These are phyloP conservation scores for Lasius platythorax DNA, from an alignment of 2,888 invertebrate species.

Conservation along the genomic window DNA sequence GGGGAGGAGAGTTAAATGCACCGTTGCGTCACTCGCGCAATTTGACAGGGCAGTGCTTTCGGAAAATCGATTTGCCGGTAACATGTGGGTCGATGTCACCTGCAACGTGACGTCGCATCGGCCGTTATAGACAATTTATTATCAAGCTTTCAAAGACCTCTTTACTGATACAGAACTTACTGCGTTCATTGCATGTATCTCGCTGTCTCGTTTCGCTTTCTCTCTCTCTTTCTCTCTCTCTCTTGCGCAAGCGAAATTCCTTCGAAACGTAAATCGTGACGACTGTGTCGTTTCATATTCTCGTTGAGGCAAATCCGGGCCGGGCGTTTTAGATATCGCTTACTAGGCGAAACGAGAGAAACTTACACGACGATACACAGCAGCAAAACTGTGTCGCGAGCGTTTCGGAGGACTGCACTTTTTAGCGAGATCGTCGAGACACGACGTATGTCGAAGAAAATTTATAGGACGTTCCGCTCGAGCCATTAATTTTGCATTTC, in stretches of 20 bases:
- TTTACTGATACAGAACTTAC: slow-evolving; percentile 14
- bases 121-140: slow-evolving; percentile 50
- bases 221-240: background rate
- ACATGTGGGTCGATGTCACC: slow-evolving; percentile 58
- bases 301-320: slow-evolving; percentile 42
- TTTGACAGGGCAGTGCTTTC: slow-evolving; percentile 65
- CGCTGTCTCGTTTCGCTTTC: background rate
- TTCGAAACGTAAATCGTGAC: slow-evolving; percentile 42
- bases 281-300: slow-evolving; percentile 51
- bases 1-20: slow-evolving; percentile 51
- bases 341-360: slow-evolving; percentile 24
- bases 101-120: slow-evolving; percentile 46
- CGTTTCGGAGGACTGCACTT: slow-evolving; percentile 36
- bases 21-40: slow-evolving; percentile 53
- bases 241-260: background rate
- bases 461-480: slow-evolving; percentile 30
- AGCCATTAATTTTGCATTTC: slow-evolving; percentile 43
- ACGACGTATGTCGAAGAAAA: slow-evolving; percentile 30
- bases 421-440: slow-evolving; percentile 30
- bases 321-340: slow-evolving; percentile 53
- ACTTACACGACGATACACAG: slow-evolving; percentile 31
- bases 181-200: background rate
- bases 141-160: background rate
- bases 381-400: slow-evolving; percentile 34
- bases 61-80: slow-evolving; percentile 67